phyloP scores from a whole-genome alignment of 2,113 vertebrate species.

The Nipponia nippon region DNA sequence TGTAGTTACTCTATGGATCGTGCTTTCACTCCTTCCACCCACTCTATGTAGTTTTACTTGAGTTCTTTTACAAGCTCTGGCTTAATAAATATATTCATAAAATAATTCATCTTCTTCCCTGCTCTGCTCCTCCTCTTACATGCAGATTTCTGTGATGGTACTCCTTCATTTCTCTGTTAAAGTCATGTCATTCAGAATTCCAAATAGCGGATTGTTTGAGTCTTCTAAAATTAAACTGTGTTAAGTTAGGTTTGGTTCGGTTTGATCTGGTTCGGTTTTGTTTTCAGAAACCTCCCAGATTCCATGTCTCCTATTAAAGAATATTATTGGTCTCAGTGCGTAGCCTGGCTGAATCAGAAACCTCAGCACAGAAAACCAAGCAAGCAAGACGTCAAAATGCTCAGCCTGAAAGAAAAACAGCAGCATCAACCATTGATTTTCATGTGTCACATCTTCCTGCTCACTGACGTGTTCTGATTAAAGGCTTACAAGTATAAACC shows the following conservation, averaged over 20 bases:
- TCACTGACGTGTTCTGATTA: conserved; percentile 36
- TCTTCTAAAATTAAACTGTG: background rate
- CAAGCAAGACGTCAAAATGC: background rate
- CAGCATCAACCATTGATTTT: conserved; percentile 8
- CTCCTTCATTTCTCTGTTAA: background rate
- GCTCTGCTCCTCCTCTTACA: background rate
- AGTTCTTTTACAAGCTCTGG: background rate
- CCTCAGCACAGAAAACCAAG: background rate
- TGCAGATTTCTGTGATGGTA: background rate
- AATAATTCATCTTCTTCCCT: background rate
- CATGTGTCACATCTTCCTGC: background rate
- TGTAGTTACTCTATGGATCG: background rate
- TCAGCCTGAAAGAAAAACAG: background rate
- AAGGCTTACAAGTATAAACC: background rate
- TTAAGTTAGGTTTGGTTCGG: background rate
- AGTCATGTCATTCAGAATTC: background rate
- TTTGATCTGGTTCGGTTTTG: background rate
- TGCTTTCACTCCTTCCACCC: background rate
- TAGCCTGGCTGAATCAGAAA: background rate
- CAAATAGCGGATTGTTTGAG: background rate
- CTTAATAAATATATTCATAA: background rate
- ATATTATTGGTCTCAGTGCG: background rate
- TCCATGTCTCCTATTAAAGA: background rate
- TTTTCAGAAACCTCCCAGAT: background rate
- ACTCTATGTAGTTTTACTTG: background rate